Evolutionary conservation across 1,140 invertebrate species (phyloP), one percentile per base, ranked within the genome.

Genomic region (Zaprionus davidi): DNA sequence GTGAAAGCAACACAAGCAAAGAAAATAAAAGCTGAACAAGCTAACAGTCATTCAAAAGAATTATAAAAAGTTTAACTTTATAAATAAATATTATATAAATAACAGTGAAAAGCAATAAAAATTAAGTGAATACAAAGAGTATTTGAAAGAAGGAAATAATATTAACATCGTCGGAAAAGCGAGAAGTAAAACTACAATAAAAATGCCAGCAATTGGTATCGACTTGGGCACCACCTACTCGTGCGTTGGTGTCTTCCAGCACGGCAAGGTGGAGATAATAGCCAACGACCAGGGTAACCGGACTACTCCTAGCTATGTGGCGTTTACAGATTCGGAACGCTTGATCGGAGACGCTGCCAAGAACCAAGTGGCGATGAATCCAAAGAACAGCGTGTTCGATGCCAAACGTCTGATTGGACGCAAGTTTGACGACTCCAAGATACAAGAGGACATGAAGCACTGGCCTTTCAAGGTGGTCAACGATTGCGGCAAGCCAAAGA

Each of bases 201-300:
- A 81, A 94, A 46, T 93, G 90, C 94, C 94, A 82, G 95, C 96
- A 51, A 94, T 96, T 49, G 96, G 96, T 72, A 96, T 96, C 80
- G 96, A 96, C 90, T 93, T 96, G 70, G 96, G 96, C n/a, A 97
- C 96, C 4, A 97, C 96, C 5, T 97, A 96, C 84, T 97, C 96
- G 9, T 96, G 96, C 81, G 96, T 97, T 6, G 96, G 95, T 51
- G 95, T 97, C 2, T 97, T 96, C 88, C 95, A 96, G 81, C 94
- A 98, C 91, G 96, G 97, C 46, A 96, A 97, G 90, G 97, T 98
- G 11, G 97, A 98, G 91, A 98, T 98, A 78, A 98, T 98, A 58
- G 96, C 97, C 49, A 98, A 98, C 83, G 97, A 98, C 81, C 97
- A 98, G 93, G 98, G 98, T 46, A 98, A 98, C 92, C 94, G 97